Conservation (phyloP, 2,113 vertebrate genomes). For the Hemichromis elongatus region DNA sequence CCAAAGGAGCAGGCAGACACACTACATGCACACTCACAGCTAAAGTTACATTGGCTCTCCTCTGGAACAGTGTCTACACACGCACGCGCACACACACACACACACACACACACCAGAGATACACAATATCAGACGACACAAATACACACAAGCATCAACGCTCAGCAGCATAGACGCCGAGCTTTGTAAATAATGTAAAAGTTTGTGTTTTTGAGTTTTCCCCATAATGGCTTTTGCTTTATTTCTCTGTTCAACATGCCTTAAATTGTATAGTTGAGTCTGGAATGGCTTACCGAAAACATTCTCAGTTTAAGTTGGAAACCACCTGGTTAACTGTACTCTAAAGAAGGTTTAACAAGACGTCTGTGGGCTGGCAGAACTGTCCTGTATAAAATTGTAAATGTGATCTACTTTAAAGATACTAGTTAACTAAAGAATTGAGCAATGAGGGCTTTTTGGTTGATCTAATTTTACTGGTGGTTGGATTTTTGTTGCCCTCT, state of each 20-base stretch:
- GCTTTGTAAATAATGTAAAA: conserved; percentile 73
- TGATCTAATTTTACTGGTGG: conserved; percentile 36
- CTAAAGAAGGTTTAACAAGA: not conserved
- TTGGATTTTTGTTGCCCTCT: conserved; percentile 35
- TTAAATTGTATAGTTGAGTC: conserved; percentile 74
- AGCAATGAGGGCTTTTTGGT: conserved; percentile 6
- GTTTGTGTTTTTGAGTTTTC: conserved; percentile 44
- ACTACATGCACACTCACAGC: conserved; percentile 46
- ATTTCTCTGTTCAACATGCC: conserved; percentile 71
- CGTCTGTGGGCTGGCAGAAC: conserved; percentile 1
- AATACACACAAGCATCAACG: conserved; percentile 24
- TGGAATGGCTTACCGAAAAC: conserved; percentile 47
- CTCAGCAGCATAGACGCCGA: conserved; percentile 44
- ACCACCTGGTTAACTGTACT: conserved; percentile 26
- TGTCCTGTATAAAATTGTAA: conserved; percentile 10
- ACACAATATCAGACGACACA: conserved; percentile 16
- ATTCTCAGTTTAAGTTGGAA: conserved; percentile 46
- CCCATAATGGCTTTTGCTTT: conserved; percentile 52
- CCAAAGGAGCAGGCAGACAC: conserved; percentile 40
- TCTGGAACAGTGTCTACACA: conserved; percentile 31
- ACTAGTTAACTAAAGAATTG: conserved; percentile 28
- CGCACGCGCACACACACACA: not conserved
- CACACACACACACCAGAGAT: conserved; percentile 5
- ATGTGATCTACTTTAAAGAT: conserved; percentile 10
- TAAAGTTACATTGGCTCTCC: conserved; percentile 18